These are phyloP conservation scores for Euzophera pinguis DNA, from an alignment of 2,888 invertebrate species.

Conservation along the genomic window DNA sequence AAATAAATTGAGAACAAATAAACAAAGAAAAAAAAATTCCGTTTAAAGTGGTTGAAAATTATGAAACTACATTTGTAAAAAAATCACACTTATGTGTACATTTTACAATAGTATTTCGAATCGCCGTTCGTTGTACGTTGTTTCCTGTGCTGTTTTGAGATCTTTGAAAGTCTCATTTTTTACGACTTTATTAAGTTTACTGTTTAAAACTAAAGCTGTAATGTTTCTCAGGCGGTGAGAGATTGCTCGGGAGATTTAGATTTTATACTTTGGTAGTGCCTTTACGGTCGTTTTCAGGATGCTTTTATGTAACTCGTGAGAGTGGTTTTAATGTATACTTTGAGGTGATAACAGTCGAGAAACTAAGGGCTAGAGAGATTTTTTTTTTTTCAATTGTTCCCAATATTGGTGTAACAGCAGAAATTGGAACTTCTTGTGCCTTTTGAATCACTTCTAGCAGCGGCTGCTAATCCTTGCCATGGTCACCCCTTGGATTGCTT, in stretches of 20 bases:
- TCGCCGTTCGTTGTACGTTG: background rate
- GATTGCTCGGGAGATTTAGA: slow-evolving; percentile 2
- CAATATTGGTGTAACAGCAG: no score
- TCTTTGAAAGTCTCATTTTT: background rate
- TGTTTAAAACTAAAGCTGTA: slow-evolving; percentile 2
- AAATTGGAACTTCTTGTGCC: no score
- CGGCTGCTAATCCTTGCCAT: no score
- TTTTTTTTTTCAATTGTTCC: no score
- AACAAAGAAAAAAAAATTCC: no score
- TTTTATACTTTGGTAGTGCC: background rate
- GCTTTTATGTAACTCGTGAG: slow-evolving; percentile 9
- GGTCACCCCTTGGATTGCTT: no score
- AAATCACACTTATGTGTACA: no score
- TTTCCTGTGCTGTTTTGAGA: background rate
- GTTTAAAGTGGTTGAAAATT: no score
- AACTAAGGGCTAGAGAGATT: no score
- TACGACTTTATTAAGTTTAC: slow-evolving; percentile 4
- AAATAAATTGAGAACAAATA: no score
- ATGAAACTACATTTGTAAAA: no score
- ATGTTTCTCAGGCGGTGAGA: slow-evolving; percentile 3
- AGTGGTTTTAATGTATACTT: background rate
- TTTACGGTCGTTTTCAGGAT: slow-evolving; percentile 1
- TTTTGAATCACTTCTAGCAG: no score
- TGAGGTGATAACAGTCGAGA: background rate
- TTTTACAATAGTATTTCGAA: background rate